Evolutionary conservation across 2,113 vertebrate genomes (phyloP), one percentile per base, ranked within the genome.

Genomic region (Etheostoma spectabile): DNA sequence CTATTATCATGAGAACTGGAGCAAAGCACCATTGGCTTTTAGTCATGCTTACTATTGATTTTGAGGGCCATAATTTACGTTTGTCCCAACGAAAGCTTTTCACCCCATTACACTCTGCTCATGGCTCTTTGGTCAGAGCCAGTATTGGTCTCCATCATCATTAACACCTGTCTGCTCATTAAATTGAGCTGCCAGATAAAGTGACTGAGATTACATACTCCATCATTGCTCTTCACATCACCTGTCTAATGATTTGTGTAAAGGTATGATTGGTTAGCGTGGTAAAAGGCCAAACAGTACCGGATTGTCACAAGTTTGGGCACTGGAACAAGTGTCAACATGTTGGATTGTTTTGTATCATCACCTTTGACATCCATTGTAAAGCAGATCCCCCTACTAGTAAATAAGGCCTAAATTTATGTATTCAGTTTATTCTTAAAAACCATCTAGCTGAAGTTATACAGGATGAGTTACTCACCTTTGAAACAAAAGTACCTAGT

Each of bases 71-170:
- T 93, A 80, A 94, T 92, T 93, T 91, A 91, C 93, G 87, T 93
- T 90, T 91, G 85, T 93, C 88, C 92, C 83, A 91, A 88, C 92
- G 91, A 87, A 85, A 90, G 89, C 89, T 93, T 89, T 89, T 93
- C 93, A 92, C 83, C 87, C 88, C 93, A 94, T 95, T 94, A 95
- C 80, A 46, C 86, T 74, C 65, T n/a, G 84, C 75, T 81, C 81
- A 75, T 84, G 81, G 87, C 78, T 80, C 76, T 83, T 81, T 86
- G 89, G 88, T 83, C 86, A 69, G 70, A 82, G 52, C 53, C 65
- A 46, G 80, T 70, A 74, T 56, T 64, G 30, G 89, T 84, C 80
- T 94, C 88, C 82, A 91, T 94, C 93, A 94, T 93, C 93, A 94
- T 93, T 93, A 95, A 92, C 88, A 91, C 91, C 91, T 91, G 85